Evolutionary conservation across 2,888 invertebrate genomes (phyloP), one percentile per base, ranked within the genome.

Genomic region (Cerastis rubricosa): DNA sequence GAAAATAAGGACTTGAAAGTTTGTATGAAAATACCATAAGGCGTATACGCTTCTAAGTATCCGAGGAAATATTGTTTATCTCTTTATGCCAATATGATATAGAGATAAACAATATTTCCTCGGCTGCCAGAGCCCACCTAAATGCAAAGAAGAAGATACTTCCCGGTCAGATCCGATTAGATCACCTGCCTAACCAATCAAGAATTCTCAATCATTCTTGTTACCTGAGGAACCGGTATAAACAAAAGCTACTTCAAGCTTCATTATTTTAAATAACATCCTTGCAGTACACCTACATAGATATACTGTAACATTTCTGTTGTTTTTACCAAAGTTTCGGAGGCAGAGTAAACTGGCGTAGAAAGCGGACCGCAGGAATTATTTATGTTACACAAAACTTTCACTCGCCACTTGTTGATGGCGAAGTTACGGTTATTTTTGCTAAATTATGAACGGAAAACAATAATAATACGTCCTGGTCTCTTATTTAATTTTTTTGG

Each of bases 401-500:
- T 74, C 59, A 74, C 49, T 78, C 64, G 65, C 91, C 91, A 93
- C 94, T 93, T 94, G 94, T 94, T 94, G 94, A 91, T 88, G 67
- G 70, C 29, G n/a, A 85, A 88, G 80, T 83, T 84, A 71, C 82
- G n/a, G 81, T 79, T 86, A 85, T 82, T 82, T 81, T 74, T 80
- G 76, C 47, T 78, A 76, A 84, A 86, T 79, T 86, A 81, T 84
- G 74, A 68, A 64, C 14, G 17, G 71, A 54, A 69, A 82, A 73
- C 43, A 59, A 80, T 77, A 80, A 82, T 72, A 82, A 67, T 47
- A 57, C 14, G 40, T 25, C 19, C 47, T 51, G 12, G n/a, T 11
- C 25, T 68, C 45, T 65, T 63, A 59, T 68, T 84, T 54, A 51
- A 3, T 66, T 61, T 6, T n/a, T 72, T 81, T 22, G 12, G 12